phyloP scores from a whole-genome alignment of 2,888 invertebrate species.

The Lottia gigantea region DNA sequence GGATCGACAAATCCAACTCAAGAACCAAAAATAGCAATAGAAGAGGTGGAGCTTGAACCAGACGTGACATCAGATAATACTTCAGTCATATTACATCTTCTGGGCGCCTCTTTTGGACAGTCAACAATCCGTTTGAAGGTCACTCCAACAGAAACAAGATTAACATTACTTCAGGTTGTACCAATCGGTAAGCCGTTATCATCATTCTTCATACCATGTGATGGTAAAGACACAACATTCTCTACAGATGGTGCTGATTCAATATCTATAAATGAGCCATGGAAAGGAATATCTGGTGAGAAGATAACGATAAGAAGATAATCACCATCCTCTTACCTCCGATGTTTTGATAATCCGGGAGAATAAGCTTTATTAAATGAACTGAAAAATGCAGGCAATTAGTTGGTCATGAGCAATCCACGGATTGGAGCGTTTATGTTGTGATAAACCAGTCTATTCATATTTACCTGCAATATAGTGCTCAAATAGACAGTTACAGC shows the following conservation, averaged over 20 bases:
- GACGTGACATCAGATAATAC: background rate
- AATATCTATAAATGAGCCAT: background rate
- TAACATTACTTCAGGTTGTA: background rate
- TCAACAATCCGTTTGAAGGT: background rate
- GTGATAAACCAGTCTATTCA: no score
- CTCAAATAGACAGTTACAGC: background rate
- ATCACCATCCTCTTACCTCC: no score
- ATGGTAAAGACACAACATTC: background rate
- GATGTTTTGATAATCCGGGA: no score
- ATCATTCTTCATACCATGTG: constrained; percentile 3
- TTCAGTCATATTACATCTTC: background rate
- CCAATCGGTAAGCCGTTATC: background rate
- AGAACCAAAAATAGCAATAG: background rate
- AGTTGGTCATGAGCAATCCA: no score
- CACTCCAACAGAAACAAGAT: background rate
- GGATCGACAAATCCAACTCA: background rate
- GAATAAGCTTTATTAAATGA: no score
- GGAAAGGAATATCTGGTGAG: background rate
- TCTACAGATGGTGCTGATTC: background rate
- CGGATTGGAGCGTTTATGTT: no score
- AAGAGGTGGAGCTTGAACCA: background rate
- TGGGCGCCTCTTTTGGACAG: background rate
- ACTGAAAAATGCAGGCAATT: no score
- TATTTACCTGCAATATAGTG: background rate
- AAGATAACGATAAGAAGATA: background rate